Evolutionary conservation across 2,797 vertebrate species (phyloP).

Genomic region (Psittacula derbiana): DNA sequence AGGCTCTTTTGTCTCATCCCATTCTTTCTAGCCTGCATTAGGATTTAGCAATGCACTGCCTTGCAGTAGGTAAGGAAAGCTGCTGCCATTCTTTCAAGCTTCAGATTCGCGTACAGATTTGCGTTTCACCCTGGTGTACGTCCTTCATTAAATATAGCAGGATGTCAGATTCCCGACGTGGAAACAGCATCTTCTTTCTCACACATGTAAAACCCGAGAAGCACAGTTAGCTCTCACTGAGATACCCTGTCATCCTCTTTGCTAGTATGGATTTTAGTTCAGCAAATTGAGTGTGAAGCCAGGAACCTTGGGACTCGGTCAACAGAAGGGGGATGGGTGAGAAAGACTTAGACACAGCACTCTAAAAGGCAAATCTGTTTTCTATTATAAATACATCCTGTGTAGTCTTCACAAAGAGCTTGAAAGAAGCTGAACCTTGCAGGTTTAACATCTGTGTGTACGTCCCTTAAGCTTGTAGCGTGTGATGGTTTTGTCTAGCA

Average conservation of each 20-base stretch:
- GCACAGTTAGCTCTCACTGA: neutral
- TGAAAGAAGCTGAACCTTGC: neutral
- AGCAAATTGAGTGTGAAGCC: neutral
- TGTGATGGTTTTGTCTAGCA: neutral
- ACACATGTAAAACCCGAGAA: neutral
- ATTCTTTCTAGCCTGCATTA: neutral
- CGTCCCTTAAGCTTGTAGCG: neutral
- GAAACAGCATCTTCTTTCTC: neutral
- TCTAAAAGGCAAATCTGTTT: neutral
- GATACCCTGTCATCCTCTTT: neutral
- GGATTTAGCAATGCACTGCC: neutral
- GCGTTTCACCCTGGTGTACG: neutral
- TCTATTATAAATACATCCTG: neutral
- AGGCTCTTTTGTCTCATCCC: neutral
- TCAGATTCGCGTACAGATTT: neutral
- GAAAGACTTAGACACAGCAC: neutral
- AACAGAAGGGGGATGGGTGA: neutral
- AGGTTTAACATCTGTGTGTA: neutral
- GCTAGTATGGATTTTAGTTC: neutral
- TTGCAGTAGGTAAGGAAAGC: neutral
- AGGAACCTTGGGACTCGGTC: neutral
- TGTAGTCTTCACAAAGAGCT: neutral
- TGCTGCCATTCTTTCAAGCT: neutral
- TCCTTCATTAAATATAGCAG: neutral
- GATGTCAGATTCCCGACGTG: neutral